Conservation (phyloP, 1,140 invertebrate genomes). For the Oscheius sp. region DNA sequence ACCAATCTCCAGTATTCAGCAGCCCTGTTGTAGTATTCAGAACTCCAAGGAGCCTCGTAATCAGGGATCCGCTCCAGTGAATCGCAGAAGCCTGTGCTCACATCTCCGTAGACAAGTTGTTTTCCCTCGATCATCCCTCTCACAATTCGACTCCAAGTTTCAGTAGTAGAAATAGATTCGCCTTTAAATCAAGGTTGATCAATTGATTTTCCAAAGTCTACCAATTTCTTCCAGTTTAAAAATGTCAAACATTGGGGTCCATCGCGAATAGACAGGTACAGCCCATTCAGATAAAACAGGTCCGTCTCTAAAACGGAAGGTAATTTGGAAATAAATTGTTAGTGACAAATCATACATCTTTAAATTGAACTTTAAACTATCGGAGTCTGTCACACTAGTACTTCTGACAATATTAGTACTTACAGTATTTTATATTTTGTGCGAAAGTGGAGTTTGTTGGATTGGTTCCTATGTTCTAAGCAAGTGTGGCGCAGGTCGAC, state of each 20-base stretch:
- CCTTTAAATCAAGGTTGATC: neutral
- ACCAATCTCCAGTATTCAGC: slow-evolving; percentile 1
- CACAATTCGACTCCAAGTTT: neutral
- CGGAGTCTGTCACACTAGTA: too few relatives aligned
- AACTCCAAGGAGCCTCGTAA: neutral
- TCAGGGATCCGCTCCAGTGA: neutral
- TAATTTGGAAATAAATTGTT: too few relatives aligned
- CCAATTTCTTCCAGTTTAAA: slow-evolving; percentile 4
- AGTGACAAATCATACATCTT: too few relatives aligned
- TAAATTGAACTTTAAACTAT: too few relatives aligned
- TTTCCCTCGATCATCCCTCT: neutral
- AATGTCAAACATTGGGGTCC: neutral
- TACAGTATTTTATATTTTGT: too few relatives aligned
- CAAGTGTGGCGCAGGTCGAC: too few relatives aligned
- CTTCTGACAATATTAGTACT: too few relatives aligned
- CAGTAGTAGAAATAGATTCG: neutral
- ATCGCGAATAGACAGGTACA: neutral
- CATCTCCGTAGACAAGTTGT: neutral
- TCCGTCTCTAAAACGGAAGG: neutral
- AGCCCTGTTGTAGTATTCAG: neutral
- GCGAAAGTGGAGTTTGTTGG: too few relatives aligned
- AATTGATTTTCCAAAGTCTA: neutral
- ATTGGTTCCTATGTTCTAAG: too few relatives aligned
- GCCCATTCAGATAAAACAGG: neutral
- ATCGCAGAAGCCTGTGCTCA: slow-evolving; percentile 5